Evolutionary conservation across 2,888 invertebrate genomes (phyloP).

Genomic region (Sclerodermus sp.): DNA sequence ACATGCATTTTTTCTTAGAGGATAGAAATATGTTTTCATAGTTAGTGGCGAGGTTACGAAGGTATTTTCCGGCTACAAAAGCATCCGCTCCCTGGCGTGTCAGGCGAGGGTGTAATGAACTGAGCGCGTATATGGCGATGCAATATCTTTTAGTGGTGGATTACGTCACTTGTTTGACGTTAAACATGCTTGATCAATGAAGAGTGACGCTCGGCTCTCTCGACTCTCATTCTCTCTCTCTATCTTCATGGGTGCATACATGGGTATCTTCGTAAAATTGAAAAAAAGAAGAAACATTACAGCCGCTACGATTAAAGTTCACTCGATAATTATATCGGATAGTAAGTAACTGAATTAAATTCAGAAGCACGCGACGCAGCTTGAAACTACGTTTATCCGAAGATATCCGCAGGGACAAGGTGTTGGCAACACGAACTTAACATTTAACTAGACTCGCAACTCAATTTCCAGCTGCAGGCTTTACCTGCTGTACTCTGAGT

Average conservation of each 20-base stretch:
- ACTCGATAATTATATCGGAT: too few relatives aligned
- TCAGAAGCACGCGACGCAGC: not conserved
- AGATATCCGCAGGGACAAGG: constrained; percentile 24
- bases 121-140: constrained; percentile 2
- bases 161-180: not conserved
- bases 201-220: too few relatives aligned
- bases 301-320: too few relatives aligned
- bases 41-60: not conserved
- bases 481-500: constrained; percentile 16
- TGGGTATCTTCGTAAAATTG: too few relatives aligned
- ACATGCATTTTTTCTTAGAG: constrained; percentile 20
- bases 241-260: too few relatives aligned
- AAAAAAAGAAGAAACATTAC: too few relatives aligned
- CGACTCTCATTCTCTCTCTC: too few relatives aligned
- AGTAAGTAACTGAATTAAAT: too few relatives aligned
- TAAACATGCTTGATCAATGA: not conserved
- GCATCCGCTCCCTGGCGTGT: not conserved
- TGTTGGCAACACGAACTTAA: constrained; percentile 35
- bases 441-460: constrained; percentile 35
- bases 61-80: constrained; percentile 9
- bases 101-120: constrained; percentile 5
- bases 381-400: constrained; percentile 28
- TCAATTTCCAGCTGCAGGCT: constrained; percentile 34
- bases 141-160: constrained; percentile 5
- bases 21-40: constrained; percentile 12